These are phyloP conservation scores for Lithobates sylvaticus DNA, from an alignment of 2,797 vertebrate genomes.

Conservation along the genomic window DNA sequence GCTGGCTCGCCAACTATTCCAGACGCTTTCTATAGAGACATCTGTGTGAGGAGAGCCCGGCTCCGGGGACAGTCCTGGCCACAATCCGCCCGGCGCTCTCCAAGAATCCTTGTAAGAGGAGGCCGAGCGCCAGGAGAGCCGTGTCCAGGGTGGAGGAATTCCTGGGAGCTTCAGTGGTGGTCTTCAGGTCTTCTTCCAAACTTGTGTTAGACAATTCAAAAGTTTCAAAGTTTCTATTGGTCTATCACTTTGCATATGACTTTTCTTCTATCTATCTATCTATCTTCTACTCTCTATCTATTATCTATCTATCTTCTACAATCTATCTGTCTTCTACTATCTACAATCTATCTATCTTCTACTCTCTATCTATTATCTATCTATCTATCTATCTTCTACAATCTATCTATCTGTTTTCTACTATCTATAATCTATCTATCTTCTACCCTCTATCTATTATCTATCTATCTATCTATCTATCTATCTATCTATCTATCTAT, in stretches of 20 bases:
- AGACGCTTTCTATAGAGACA: slow-evolving; percentile 42
- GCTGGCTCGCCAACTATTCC: background rate
- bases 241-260: background rate
- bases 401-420: background rate
- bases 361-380: background rate
- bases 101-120: slow-evolving; percentile 46
- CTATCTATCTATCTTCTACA: background rate
- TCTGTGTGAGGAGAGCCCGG: slow-evolving; percentile 18
- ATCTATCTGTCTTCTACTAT: too few species aligned
- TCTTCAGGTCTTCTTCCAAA: background rate
- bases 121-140: slow-evolving; percentile 6
- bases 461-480: too few species aligned
- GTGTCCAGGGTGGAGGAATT: background rate
- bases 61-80: slow-evolving; percentile 43
- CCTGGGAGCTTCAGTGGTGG: background rate
- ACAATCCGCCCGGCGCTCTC: slow-evolving; percentile 13
- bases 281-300: too few species aligned
- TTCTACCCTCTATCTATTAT: too few species aligned
- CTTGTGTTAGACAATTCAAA: too few species aligned
- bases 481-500: too few species aligned
- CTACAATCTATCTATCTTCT: background rate
- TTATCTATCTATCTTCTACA: background rate
- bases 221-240: background rate
- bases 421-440: too few species aligned
- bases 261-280: background rate